Evolutionary conservation across 2,888 invertebrate species (phyloP), one percentile per base, ranked within the genome.

Genomic region (Lydus trimaculatus): DNA sequence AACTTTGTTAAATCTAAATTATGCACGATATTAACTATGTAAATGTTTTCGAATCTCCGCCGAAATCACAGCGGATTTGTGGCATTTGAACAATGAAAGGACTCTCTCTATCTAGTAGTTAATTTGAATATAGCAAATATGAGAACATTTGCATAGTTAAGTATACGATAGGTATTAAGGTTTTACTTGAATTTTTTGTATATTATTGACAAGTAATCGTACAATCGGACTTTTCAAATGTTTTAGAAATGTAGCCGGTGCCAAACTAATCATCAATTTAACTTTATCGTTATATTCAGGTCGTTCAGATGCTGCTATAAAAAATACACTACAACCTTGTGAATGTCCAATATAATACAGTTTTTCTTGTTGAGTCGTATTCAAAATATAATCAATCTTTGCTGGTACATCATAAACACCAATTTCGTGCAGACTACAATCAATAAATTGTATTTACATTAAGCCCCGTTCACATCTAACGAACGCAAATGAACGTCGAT

Each of bases 291-390:
- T 91, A 75, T 91, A 92, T 58, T 89, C 88, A 0, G 92, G 91
- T 20, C 85, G 83, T 64, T 89, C 85, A 0, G 90, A 88, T n/a
- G 86, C 86, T 90, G 92, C 88, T 0, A 91, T 90, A 78, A 89
- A 92, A 79, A 91, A 91, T 1, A 86, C 79, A 0, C 91, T 91
- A 0, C 91, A 90, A 2, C 94, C 95, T 82, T 91, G 90, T 0
- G 94, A 95, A 81, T 95, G 94, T 0, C 95, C 96, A 0, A 94
- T 84, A 80, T 94, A 95, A 76, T 91, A 91, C 0, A 96, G 76
- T 59, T 90, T 86, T 0, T 87, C 72, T 31, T 88, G 85, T 0
- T 88, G 87, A 0, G 94, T 92, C 0, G 74, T 65, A 0, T 82
- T 76, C 1, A 91, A 83, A 20, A 91, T 87, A 79, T 91, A 90